A percentile compares a stretch with the other conserved stretches of the same genome.
phyloP scores from a whole-genome alignment of 2,113 vertebrate genomes.

The Uropsilus gracilis region DNA sequence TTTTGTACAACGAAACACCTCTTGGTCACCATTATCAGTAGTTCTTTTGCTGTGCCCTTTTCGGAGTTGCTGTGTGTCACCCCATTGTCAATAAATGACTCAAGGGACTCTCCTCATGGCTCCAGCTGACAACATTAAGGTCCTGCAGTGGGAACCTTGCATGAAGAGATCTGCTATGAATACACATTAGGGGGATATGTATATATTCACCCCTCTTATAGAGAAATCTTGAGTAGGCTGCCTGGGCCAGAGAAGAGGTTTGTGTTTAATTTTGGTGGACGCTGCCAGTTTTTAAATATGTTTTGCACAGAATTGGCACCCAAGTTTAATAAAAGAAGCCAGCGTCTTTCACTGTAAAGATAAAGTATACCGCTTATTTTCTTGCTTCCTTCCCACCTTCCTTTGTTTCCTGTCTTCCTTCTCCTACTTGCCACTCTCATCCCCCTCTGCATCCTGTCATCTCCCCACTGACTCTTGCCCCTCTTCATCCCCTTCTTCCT shows the following conservation, averaged over 20 bases:
- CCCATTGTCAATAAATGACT: neutral
- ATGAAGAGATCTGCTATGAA: neutral
- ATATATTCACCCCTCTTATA: neutral
- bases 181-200: neutral
- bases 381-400: neutral
- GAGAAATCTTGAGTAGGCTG: neutral
- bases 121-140: neutral
- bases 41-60: neutral
- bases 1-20: neutral
- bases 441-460: rapidly evolving
- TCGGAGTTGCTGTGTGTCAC: neutral
- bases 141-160: rapidly evolving
- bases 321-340: neutral
- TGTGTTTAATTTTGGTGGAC: neutral
- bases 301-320: neutral
- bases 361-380: no score
- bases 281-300: neutral
- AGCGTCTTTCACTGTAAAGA: neutral
- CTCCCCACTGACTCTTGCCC: no score
- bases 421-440: neutral
- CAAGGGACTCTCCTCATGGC: neutral
- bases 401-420: neutral
- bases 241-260: neutral
- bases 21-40: no score
- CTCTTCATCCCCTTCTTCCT: rapidly evolving